A percentile compares a stretch with the other conserved stretches of the same genome.
Evolutionary conservation across 2,797 vertebrate species (phyloP).

Genomic region (Coregonus sp.): DNA sequence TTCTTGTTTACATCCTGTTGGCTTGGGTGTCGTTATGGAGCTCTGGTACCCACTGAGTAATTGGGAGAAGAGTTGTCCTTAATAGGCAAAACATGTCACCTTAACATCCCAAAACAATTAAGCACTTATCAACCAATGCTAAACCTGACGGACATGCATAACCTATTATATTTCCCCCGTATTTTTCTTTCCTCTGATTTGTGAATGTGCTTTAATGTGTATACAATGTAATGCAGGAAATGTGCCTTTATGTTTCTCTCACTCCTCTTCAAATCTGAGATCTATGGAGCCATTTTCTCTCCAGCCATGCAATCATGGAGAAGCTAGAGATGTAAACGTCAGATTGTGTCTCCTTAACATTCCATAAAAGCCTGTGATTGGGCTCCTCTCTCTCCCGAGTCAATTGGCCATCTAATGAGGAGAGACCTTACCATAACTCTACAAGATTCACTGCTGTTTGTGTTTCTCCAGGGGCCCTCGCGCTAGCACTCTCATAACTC

Average conservation of each 20-base stretch:
- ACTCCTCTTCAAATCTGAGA: constrained; percentile 66
- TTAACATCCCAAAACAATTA: not conserved
- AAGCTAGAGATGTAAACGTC: constrained; percentile 87
- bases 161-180: not conserved
- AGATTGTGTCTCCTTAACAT: constrained; percentile 82
- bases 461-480: constrained; percentile 76
- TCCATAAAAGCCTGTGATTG: constrained; percentile 83
- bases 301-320: constrained; percentile 77
- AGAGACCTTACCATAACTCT: constrained; percentile 84
- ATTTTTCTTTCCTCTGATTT: not conserved
- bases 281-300: constrained; percentile 82
- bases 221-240: constrained; percentile 34
- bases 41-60: no score
- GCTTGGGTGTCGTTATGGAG: no score
- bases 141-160: constrained; percentile 30
- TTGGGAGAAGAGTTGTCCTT: no score
- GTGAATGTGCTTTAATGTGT: not conserved
- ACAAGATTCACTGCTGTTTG: constrained; percentile 84
- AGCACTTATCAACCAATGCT: constrained; percentile 13
- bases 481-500: constrained; percentile 79
- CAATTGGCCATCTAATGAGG: constrained; percentile 88
- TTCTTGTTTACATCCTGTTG: constrained; percentile 68
- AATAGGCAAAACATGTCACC: not conserved
- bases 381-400: constrained; percentile 79
- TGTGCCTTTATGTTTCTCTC: constrained; percentile 37